These are phyloP conservation scores for Hartigia nigra DNA, from an alignment of 2,888 invertebrate species.

Conservation along the genomic window DNA sequence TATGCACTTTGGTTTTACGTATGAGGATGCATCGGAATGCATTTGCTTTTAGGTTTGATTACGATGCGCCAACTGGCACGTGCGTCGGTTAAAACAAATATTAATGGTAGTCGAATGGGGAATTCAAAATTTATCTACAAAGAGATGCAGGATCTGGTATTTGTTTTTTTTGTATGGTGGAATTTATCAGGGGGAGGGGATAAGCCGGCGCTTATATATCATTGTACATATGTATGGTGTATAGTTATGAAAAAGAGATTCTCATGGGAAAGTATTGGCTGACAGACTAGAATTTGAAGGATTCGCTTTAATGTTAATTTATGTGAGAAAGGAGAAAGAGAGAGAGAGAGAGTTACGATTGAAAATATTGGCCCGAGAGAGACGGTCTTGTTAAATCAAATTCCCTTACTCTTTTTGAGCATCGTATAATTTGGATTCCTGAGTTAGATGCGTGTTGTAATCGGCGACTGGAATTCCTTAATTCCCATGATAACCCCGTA, in stretches of 20 bases:
- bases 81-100: conserved; percentile 29
- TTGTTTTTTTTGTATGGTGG: background rate
- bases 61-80: conserved; percentile 23
- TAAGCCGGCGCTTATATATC: background rate
- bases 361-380: background rate
- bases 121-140: background rate
- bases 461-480: conserved; percentile 27
- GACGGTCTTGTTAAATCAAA: background rate
- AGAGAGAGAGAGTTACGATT: background rate
- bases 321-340: background rate
- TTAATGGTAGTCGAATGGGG: conserved; percentile 25
- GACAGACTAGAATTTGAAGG: background rate
- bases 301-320: background rate
- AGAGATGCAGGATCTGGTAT: background rate
- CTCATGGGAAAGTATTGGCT: background rate
- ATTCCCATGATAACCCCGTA: conserved; percentile 25
- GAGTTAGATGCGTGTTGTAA: background rate
- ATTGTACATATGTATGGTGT: background rate
- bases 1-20: background rate
- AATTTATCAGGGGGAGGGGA: background rate
- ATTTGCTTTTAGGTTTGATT: conserved; percentile 13
- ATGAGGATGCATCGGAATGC: background rate
- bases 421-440: background rate
- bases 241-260: background rate
- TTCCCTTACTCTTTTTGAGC: background rate